phyloP scores from a whole-genome alignment of 2,888 invertebrate species.

The Hymenopus coronatus region DNA sequence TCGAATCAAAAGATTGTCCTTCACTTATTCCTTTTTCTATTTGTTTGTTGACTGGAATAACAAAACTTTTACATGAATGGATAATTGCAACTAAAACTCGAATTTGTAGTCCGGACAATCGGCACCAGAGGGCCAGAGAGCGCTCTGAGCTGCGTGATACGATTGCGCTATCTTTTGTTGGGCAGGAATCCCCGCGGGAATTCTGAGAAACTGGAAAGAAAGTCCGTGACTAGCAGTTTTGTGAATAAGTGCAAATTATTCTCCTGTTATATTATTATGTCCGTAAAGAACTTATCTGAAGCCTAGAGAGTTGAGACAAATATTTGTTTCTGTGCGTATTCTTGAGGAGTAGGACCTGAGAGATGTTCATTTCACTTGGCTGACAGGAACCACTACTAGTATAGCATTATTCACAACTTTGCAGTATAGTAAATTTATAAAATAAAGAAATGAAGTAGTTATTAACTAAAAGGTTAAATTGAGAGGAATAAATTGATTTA shows the following conservation, averaged over 20 bases:
- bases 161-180: background rate
- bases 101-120: background rate
- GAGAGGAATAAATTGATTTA: no score
- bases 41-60: background rate
- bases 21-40: background rate
- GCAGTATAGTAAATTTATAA: no score
- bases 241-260: background rate
- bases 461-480: no score
- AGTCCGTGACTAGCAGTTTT: background rate
- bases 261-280: no score
- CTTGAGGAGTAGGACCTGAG: no score
- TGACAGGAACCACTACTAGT: no score
- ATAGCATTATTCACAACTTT: no score
- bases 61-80: background rate
- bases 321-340: no score
- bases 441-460: no score
- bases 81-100: background rate
- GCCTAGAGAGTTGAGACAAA: no score
- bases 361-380: no score
- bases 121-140: background rate
- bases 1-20: background rate
- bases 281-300: no score
- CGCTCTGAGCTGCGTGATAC: background rate
- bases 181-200: background rate
- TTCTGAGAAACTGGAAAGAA: background rate